Percentiles rank a stretch among this genome's conserved stretches.
Evolutionary conservation across 2,113 vertebrate genomes (phyloP).

Genomic region (Delphinus delphis): DNA sequence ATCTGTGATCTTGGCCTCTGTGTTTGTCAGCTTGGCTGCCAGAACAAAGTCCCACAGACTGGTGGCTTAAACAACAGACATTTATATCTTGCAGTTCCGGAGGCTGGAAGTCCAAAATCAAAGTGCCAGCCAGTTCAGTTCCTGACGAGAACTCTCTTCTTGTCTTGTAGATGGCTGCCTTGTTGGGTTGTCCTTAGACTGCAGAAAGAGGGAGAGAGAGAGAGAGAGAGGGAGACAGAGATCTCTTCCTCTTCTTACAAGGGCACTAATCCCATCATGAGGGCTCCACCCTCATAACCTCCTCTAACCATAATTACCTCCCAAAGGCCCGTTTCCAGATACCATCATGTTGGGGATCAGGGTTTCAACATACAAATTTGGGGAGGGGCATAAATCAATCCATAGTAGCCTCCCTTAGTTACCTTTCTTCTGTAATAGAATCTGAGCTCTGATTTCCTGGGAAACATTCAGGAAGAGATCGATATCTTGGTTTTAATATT

Average conservation of each 20-base stretch:
- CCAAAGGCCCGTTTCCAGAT: background rate
- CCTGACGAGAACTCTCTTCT: background rate
- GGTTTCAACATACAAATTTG: background rate
- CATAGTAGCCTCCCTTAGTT: background rate
- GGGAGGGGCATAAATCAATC: background rate
- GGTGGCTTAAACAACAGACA: background rate
- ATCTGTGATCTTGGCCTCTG: background rate
- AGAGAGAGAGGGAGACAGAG: background rate
- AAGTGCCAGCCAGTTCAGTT: background rate
- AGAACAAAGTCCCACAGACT: background rate
- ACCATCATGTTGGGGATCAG: background rate
- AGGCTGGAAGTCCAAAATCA: background rate
- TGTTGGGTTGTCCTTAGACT: background rate
- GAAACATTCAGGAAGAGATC: background rate
- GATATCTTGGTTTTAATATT: conserved; percentile 29
- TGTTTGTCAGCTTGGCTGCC: background rate
- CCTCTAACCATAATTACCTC: background rate
- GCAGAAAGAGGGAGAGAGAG: too few relatives aligned
- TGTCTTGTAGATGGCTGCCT: background rate
- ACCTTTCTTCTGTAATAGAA: background rate
- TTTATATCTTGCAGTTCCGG: background rate
- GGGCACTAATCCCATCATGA: too few relatives aligned
- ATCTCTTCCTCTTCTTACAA: background rate
- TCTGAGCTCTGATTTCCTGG: conserved; percentile 2
- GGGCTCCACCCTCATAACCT: background rate